Conservation (phyloP, 2,113 vertebrate genomes). For the Heterotilapia buettikoferi region DNA sequence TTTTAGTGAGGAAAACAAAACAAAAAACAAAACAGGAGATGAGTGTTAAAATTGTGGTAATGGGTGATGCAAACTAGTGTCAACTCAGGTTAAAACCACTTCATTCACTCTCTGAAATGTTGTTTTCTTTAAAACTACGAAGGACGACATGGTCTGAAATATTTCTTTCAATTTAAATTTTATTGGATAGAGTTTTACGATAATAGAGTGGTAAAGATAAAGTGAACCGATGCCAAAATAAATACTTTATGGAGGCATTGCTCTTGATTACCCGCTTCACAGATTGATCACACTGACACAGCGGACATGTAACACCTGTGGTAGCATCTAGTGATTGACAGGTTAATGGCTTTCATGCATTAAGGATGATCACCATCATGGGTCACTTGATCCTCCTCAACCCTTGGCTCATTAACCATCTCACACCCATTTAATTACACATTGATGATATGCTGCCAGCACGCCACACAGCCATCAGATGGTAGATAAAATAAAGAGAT, state of each 20-base stretch:
- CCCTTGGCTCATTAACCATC: slow-evolving; percentile 35
- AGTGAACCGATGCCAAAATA: neutral
- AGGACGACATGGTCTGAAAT: neutral
- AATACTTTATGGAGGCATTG: neutral
- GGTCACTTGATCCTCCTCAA: slow-evolving; percentile 55
- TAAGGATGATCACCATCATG: slow-evolving; percentile 45
- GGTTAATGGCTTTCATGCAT: slow-evolving; percentile 57
- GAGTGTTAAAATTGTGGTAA: neutral
- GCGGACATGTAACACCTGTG: slow-evolving; percentile 35
- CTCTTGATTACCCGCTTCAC: slow-evolving; percentile 1
- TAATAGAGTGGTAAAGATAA: neutral
- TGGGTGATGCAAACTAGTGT: neutral
- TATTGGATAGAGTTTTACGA: neutral
- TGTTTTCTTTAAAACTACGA: neutral
- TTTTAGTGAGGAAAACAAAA: neutral
- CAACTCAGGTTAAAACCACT: neutral
- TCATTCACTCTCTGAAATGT: neutral
- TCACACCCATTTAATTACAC: slow-evolving; percentile 62
- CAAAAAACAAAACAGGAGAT: neutral
- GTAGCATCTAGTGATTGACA: slow-evolving; percentile 29
- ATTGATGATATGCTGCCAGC: neutral
- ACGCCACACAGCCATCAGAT: neutral
- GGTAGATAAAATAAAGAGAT: neutral
- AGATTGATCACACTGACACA: neutral
- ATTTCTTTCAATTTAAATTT: neutral